Evolutionary conservation across 2,113 vertebrate genomes (phyloP), one percentile per base, ranked within the genome.

Genomic region (Pteronura brasiliensis): DNA sequence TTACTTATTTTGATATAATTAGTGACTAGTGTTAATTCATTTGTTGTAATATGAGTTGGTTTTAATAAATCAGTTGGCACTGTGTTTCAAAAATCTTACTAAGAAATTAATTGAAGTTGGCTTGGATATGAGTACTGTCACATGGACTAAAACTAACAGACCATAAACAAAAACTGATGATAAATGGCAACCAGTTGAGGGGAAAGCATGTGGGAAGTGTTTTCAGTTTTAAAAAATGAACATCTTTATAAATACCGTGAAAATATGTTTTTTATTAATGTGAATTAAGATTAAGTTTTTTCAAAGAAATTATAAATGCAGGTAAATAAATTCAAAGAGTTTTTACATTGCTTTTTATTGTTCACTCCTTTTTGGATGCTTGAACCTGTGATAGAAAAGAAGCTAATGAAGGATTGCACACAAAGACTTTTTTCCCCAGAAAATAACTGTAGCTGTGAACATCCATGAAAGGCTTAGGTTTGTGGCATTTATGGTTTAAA

Each of bases 41-140:
- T 96, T 95, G 77, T 95, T 90, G 55, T 89, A 86, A 93, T 94
- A 6, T 85, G 94, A 94, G 31, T 49, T 96, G 87, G 34, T 49
- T 92, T 96, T 92, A 96, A 93, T 90, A 96, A 97, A 93, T 85
- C 36, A 92, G 21, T 76, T 93, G 84, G 90, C 69, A 69, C 1
- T 6, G 29, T 61, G 27, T 92, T 49, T 96, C 82, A 96, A 90
- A 96, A 67, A 65, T 39, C 9, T 92, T 96, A 76, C 0, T 14
- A 88, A 72, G 20, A 67, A 65, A 77, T 47, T 98, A 96, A 96
- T 92, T 96, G 90, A 92, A 92, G 76, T 90, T 92, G 87, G 25
- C 80, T 94, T 96, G 69, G 6, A 93, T 93, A 79, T 88, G 89
- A 92, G 27, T 42, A 89, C 44, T 96, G 80, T 90, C 61, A 71